These are phyloP conservation scores for Pitta sordida DNA, from an alignment of 2,113 vertebrate genomes.

Conservation along the genomic window DNA sequence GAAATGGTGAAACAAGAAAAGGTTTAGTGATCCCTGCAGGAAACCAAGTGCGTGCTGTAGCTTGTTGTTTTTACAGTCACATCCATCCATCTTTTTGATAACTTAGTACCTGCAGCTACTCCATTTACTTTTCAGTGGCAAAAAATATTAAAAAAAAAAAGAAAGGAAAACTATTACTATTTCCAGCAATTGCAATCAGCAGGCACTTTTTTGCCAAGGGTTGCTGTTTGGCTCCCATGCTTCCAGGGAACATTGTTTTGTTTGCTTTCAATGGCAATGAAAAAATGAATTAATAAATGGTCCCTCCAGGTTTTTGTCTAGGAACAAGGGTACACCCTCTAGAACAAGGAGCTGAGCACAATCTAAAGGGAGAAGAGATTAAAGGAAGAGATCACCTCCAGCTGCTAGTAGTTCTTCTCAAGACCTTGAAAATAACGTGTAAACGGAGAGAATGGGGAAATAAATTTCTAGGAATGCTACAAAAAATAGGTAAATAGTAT, in stretches of 20 bases:
- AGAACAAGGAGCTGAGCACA: not conserved
- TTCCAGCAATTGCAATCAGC: conserved; percentile 49
- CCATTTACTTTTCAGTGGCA: not conserved
- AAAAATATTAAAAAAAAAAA: not conserved
- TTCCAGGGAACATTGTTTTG: conserved; percentile 14
- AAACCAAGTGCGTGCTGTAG: not conserved
- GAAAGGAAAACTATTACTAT: not conserved
- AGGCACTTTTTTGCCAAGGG: not conserved
- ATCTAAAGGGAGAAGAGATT: not conserved
- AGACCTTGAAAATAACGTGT: not conserved
- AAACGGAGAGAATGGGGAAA: not conserved
- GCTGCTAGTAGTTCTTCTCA: not conserved
- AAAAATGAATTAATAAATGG: not conserved
- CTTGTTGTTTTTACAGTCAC: not conserved
- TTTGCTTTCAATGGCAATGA: not conserved
- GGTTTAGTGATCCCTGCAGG: not conserved
- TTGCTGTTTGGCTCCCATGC: not conserved
- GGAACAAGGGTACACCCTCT: not conserved
- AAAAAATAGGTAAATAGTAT: not conserved
- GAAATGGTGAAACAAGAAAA: not conserved
- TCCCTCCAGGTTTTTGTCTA: not conserved
- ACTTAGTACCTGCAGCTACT: not conserved
- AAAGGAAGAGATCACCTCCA: not conserved
- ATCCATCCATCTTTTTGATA: not conserved
- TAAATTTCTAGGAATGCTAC: not conserved